Base-by-base conservation (phyloP, 2,113 vertebrate genomes). In the Heterocephalus glaber region DNA sequence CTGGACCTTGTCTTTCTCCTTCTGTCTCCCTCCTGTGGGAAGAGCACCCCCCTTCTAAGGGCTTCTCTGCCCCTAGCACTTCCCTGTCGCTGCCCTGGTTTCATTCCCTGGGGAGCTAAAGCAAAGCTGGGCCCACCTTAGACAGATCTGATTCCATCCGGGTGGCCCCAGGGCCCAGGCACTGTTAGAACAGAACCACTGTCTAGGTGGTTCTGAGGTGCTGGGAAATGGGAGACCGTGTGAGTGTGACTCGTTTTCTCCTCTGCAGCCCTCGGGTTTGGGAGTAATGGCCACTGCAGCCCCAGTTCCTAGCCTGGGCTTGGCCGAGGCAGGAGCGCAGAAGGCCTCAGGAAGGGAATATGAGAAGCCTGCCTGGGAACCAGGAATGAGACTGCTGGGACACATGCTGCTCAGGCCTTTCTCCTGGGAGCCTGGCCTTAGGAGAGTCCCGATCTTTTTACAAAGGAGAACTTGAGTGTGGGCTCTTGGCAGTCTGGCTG, bases 381-480 rank as follows among this genome's bases (percentile, higher is more conserved):
- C 70, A 93, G 49, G 85, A 94, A 93, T 93, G 70, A 79, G 63
- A 58, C 47, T 58, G 17, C 63, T 89, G 86, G 63, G 68, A 88
- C 70, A 81, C 77, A 52, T 92, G 60, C 56, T 89, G 85, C 93
- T 83, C 41, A 22, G 56, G 33, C 63, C 52, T 88, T 68, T 68
- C 56, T 94, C 66, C 54, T 58, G 38, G 72, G 86, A 84, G 80
- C 74, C 72, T 74, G 26, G 19, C 72, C n/a, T 74, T 44, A 44
- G 47, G 80, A 63, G 54, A 86, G 52, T 65, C 54, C 26, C 0
- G 19, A 38, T 77, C 49, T 84, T 79, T 76, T 44, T 6, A 28
- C 13, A 20, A 88, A 82, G 49, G 35, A 90, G 60, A 74, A 56
- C 14, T 13, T 26, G 26, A 49, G 4, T 38, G 17, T 16, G 52